Conservation (phyloP, 2,113 vertebrate species). For the Balaenoptera acutorostrata region DNA sequence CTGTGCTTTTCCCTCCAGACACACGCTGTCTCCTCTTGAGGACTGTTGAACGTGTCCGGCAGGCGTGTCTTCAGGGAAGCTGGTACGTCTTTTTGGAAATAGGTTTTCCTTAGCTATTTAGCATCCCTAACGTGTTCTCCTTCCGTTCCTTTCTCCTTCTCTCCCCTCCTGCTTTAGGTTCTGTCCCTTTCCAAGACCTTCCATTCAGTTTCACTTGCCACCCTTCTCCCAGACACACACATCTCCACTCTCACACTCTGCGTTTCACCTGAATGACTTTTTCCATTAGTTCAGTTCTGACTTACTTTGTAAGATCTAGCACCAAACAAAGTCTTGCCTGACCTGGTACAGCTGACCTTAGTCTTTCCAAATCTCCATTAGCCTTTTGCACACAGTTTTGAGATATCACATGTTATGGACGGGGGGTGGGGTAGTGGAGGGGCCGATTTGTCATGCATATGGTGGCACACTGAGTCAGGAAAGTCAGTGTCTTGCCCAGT, state of each 20-base stretch:
- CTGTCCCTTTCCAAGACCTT: not conserved
- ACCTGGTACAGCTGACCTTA: not conserved
- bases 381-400: not conserved
- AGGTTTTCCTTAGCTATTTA: not conserved
- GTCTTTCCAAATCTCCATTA: not conserved
- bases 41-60: not conserved
- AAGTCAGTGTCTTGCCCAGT: not conserved
- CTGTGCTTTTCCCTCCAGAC: not conserved
- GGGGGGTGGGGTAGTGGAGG: not conserved
- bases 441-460: not conserved
- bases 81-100: not conserved
- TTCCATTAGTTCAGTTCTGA: not conserved
- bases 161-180: no score
- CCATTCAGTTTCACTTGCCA: not conserved
- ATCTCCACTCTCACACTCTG: not conserved
- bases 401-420: not conserved
- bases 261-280: not conserved
- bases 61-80: not conserved
- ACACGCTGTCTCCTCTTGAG: rapidly evolving
- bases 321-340: not conserved
- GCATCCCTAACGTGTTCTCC: not conserved
- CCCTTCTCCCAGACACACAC: rapidly evolving
- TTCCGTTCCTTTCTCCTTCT: not conserved
- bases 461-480: not conserved
- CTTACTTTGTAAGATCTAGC: not conserved